Evolutionary conservation across 1,140 invertebrate genomes (phyloP), one percentile per base, ranked within the genome.

Genomic region (Drosophila pandora): DNA sequence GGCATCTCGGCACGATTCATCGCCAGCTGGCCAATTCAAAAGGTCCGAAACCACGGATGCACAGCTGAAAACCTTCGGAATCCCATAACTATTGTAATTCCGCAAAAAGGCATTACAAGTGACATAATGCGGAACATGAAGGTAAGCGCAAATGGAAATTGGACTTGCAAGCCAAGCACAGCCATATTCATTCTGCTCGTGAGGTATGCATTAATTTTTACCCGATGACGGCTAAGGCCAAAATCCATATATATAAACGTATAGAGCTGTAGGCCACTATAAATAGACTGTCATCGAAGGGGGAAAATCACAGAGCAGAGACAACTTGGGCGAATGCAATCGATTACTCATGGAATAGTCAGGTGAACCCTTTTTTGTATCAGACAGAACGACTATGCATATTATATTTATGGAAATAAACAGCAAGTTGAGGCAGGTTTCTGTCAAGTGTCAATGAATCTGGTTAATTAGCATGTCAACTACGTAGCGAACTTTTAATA

Each of bases 61-160:
- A 8, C n/a, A 32, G 25, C 21, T 48, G 55, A 17, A 25, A 57
- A 68, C 82, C 78, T 82, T 82, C 77, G 55, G 30, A 68, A 76
- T 30, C 39, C 76, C 67, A 76, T 68, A 60, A 57, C 23, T 22
- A 48, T 60, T 43, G 60, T 61, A 78, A 82, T 72, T 81, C 41
- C 60, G 56, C 28, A 22, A 47, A 37, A 39, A 64, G 56, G 61
- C 21, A 48, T 55, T 30, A 56, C 34, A 41, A 54, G 22, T 87
- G 81, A 78, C 78, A 87, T 57, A 85, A 85, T 65, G 58, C 81
- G 73, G 81, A 85, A 85, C 55, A 64, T 37, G 64, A 68, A 80
- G 61, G 62, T 59, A 68, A 53, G 34, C 53, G 57, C 41, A 7
- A 37, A 41, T 39, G 28, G 39, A 43, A 74, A 56, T 25, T 49